Evolutionary conservation across 2,113 vertebrate genomes (phyloP).

Genomic region (Calcarius ornatus): DNA sequence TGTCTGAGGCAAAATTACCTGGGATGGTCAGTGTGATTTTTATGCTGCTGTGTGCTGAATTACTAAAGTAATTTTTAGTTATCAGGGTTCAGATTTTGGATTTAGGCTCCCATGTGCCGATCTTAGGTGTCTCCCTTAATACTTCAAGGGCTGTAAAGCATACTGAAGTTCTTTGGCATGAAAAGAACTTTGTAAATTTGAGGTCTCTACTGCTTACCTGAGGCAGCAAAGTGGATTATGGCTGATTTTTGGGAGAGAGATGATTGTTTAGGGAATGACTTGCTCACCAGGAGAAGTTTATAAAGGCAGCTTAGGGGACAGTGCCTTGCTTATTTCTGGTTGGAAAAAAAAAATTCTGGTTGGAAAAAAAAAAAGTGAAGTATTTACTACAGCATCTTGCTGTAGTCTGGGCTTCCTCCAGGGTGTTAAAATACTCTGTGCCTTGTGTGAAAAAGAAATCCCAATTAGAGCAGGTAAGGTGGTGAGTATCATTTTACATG

Average conservation of each 20-base stretch:
- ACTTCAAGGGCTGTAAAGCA: not conserved
- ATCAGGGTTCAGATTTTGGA: not conserved
- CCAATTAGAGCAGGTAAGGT: not conserved
- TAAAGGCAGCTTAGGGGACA: not conserved
- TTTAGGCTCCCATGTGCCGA: not conserved
- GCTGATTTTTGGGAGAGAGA: not conserved
- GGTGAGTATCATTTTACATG: not conserved
- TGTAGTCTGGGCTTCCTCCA: not conserved
- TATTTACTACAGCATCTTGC: not conserved
- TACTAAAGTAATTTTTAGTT: not conserved
- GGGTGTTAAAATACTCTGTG: not conserved
- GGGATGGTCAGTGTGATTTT: not conserved
- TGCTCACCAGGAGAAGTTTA: not conserved
- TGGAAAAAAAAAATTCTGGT: not conserved
- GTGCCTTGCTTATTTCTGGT: not conserved
- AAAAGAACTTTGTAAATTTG: not conserved
- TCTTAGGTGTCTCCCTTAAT: not conserved
- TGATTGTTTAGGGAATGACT: rapidly evolving
- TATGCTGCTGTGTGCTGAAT: not conserved
- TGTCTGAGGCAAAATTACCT: not conserved
- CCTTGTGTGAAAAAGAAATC: not conserved
- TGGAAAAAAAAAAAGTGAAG: not conserved
- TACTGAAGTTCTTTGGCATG: not conserved
- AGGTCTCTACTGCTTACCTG: not conserved
- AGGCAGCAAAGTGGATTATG: not conserved